A percentile compares a stretch with the other conserved stretches of the same genome.
Evolutionary conservation across 2,113 vertebrate species (phyloP).

Genomic region (Nothobranchius furzeri): DNA sequence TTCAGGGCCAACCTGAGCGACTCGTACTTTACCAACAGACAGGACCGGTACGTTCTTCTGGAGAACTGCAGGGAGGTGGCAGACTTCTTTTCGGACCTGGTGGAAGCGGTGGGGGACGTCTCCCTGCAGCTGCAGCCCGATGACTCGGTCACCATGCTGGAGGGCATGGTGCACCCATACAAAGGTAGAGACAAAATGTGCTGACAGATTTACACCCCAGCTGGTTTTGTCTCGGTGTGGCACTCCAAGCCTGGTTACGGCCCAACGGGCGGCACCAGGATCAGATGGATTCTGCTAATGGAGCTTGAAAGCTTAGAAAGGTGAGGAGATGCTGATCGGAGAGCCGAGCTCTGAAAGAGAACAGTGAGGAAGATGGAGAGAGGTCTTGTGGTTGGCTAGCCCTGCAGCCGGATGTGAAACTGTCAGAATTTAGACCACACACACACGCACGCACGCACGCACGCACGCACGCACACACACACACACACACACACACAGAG

Average conservation of each 20-base stretch:
- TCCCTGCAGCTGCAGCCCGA: slow-evolving; percentile 90
- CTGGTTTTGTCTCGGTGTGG: slow-evolving; percentile 42
- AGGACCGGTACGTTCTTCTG: slow-evolving; percentile 96
- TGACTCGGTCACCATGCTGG: slow-evolving; percentile 84
- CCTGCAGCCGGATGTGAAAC: slow-evolving; percentile 57
- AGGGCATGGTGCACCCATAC: slow-evolving; percentile 93
- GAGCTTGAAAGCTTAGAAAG: slow-evolving; percentile 64
- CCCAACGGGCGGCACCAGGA: slow-evolving; percentile 13
- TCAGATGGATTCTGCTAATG: slow-evolving; percentile 54
- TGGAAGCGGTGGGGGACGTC: slow-evolving; percentile 88
- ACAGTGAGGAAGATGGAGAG: slow-evolving; percentile 38
- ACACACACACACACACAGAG: slow-evolving; percentile 1
- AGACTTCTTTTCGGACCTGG: slow-evolving; percentile 92
- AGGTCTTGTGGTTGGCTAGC: slow-evolving; percentile 53
- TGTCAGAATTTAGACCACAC: slow-evolving; percentile 42
- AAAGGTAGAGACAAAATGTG: slow-evolving; percentile 77
- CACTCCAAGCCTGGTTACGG: slow-evolving; percentile 29
- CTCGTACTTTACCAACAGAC: slow-evolving; percentile 97
- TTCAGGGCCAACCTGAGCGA: slow-evolving; percentile 94
- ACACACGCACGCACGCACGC: slow-evolving; percentile 2
- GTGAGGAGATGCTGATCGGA: slow-evolving; percentile 26
- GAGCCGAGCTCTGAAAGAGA: neutral
- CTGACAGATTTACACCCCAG: slow-evolving; percentile 8
- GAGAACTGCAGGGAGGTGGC: slow-evolving; percentile 88
- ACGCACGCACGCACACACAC: too few relatives aligned